Conservation (phyloP, 2,113 vertebrate genomes). For the Megaptera novaeangliae region DNA sequence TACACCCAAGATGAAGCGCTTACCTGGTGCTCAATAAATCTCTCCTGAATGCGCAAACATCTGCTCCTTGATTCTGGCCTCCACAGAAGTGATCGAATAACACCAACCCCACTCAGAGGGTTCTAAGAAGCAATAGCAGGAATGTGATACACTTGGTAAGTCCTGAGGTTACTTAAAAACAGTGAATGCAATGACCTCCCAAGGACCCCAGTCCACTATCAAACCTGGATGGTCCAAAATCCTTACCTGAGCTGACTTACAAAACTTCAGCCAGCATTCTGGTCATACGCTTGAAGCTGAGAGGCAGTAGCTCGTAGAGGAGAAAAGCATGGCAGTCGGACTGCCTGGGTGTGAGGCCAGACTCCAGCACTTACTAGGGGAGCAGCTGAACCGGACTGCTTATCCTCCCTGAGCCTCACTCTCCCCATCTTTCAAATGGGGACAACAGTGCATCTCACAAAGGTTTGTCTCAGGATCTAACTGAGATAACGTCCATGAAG, state of each 20-base stretch:
- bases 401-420: not conserved
- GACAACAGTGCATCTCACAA: not conserved
- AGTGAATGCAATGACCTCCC: not conserved
- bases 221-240: not conserved
- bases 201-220: not conserved
- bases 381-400: not conserved
- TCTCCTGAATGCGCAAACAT: not conserved
- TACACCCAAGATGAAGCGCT: not conserved
- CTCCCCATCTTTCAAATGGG: not conserved
- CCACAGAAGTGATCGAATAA: not conserved
- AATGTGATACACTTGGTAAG: not conserved
- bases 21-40: accelerated
- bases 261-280: too few relatives aligned
- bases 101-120: not conserved
- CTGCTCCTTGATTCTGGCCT: not conserved
- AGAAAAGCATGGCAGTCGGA: not conserved
- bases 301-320: too few relatives aligned
- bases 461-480: not conserved
- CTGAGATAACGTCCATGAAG: not conserved
- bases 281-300: not conserved
- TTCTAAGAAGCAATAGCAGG: not conserved
- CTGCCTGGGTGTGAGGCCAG: not conserved
- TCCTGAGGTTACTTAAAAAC: not conserved
- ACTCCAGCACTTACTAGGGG: accelerated
- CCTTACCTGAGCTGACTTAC: not conserved